These are phyloP conservation scores for Psittacula derbiana DNA, from an alignment of 2,797 vertebrate species.

Conservation along the genomic window DNA sequence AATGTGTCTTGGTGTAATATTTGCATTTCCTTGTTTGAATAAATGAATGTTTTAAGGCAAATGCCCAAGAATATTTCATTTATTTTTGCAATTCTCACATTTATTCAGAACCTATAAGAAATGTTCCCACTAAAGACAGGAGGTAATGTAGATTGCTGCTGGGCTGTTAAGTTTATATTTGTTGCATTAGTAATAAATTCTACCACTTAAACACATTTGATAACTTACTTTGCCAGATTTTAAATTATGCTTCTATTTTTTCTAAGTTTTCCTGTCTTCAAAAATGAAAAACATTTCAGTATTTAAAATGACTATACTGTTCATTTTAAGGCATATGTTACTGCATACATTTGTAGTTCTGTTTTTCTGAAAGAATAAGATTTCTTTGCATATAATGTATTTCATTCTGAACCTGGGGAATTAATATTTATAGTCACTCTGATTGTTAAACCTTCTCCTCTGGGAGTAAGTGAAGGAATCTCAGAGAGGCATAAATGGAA, in stretches of 20 bases:
- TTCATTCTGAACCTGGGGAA: neutral
- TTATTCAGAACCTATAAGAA: neutral
- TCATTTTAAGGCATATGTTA: slow-evolving; percentile 37
- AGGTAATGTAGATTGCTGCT: neutral
- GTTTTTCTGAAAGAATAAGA: neutral
- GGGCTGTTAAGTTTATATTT: neutral
- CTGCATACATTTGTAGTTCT: slow-evolving; percentile 7
- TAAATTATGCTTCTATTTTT: neutral
- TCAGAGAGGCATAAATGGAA: neutral
- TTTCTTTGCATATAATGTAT: neutral
- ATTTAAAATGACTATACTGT: slow-evolving; percentile 29
- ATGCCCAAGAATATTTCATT: neutral
- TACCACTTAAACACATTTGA: neutral
- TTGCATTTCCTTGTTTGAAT: neutral
- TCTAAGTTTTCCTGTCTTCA: neutral
- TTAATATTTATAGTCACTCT: neutral
- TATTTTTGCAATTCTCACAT: neutral
- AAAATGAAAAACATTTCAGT: slow-evolving; percentile 4
- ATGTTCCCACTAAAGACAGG: neutral
- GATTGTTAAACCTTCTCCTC: neutral
- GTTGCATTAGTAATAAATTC: neutral
- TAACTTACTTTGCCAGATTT: neutral
- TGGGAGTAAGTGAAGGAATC: neutral
- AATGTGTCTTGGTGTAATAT: neutral
- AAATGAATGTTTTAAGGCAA: neutral